phyloP scores from a whole-genome alignment of 2,797 vertebrate species.

The Smutsia temminckii region DNA sequence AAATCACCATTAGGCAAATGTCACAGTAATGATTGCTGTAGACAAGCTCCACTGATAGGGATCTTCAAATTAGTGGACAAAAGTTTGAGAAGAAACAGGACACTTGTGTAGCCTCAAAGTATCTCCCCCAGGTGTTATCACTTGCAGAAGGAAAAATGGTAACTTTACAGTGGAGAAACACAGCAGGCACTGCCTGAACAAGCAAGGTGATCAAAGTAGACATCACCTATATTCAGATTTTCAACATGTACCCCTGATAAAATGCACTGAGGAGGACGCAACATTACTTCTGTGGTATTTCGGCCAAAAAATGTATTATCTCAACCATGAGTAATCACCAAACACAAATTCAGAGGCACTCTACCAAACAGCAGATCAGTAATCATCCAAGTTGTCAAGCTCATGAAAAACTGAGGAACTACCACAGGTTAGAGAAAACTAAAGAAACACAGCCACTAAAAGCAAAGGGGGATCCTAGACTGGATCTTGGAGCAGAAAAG shows the following conservation, averaged over 20 bases:
- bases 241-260: neutral
- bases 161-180: neutral
- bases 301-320: neutral
- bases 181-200: neutral
- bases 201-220: neutral
- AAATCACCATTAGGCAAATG: neutral
- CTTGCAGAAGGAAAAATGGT: neutral
- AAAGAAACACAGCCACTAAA: neutral
- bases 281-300: neutral
- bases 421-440: neutral
- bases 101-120: neutral
- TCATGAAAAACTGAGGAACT: neutral
- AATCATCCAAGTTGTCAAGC: neutral
- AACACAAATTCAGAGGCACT: neutral
- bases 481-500: neutral
- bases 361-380: neutral
- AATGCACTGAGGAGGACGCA: neutral
- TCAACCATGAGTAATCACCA: neutral
- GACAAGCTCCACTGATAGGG: neutral
- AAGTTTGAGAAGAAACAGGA: neutral
- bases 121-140: neutral
- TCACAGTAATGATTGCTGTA: neutral
- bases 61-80: neutral
- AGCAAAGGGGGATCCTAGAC: neutral
- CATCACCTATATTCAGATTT: neutral